These are phyloP conservation scores for Cynoglossus semilaevis DNA, from an alignment of 2,113 vertebrate species.

Conservation along the genomic window DNA sequence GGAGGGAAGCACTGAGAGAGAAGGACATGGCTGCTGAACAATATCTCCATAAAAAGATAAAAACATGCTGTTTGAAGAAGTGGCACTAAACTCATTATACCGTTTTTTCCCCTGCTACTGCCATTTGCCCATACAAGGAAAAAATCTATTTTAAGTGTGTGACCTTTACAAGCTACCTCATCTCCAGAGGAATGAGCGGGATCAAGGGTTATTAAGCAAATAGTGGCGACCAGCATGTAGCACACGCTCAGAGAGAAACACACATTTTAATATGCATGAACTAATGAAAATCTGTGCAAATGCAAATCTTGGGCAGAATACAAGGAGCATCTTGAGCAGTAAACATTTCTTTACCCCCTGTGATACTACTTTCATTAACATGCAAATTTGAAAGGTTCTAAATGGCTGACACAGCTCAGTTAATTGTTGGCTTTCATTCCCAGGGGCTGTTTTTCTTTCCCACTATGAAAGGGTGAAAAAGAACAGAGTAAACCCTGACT, in stretches of 20 bases:
- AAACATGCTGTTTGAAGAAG: slow-evolving; percentile 38
- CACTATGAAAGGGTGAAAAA: slow-evolving; percentile 12
- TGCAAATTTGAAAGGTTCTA: slow-evolving; percentile 41
- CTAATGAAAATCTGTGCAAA: slow-evolving; percentile 29
- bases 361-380: slow-evolving; percentile 43
- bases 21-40: slow-evolving; percentile 47
- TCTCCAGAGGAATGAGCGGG: slow-evolving; percentile 31
- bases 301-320: slow-evolving; percentile 27
- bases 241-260: background rate
- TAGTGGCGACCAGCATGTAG: slow-evolving; percentile 7
- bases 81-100: slow-evolving; percentile 27
- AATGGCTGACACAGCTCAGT: slow-evolving; percentile 35
- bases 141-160: slow-evolving; percentile 54
- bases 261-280: slow-evolving; percentile 23
- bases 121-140: slow-evolving; percentile 44
- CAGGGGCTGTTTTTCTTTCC: slow-evolving; percentile 27
- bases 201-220: slow-evolving; percentile 32
- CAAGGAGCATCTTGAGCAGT: background rate
- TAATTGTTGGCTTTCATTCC: slow-evolving; percentile 51
- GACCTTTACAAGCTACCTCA: slow-evolving; percentile 51
- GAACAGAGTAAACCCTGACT: slow-evolving; percentile 16
- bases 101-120: background rate
- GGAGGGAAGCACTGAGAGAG: slow-evolving; percentile 52
- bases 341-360: slow-evolving; percentile 17
- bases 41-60: slow-evolving; percentile 67